Evolutionary conservation across 2,888 invertebrate species (phyloP), one percentile per base, ranked within the genome.

Genomic region (Acheta domesticus): DNA sequence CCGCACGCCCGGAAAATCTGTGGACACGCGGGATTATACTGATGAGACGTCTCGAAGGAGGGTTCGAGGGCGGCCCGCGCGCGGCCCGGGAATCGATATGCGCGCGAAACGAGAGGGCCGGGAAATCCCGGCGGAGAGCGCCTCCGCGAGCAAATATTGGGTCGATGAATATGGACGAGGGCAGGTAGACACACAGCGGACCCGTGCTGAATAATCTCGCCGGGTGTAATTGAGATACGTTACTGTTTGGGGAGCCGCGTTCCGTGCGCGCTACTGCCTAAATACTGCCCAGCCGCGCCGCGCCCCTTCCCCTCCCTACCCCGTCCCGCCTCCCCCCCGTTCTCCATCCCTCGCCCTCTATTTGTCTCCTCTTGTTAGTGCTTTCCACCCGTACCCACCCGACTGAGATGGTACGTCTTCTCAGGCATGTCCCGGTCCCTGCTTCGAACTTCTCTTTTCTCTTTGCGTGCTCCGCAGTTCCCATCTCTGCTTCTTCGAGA

Each of bases 81-180:
- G n/a, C n/a, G 62, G 1, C 62, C 16, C 0, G 4, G 4, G 62
- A 62, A 62, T 62, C 62, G 62, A 62, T n/a, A 62, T 8, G 62
- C 16, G n/a, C 62, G 62, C 62, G n/a, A 62, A 62, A 62, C n/a
- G 62, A 62, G 62, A 62, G 62, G 62, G 16, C 62, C 14, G 36
- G 62, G 62, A 62, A 14, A n/a, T n/a, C 14, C 62, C 12, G 62
- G 14, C n/a, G 62, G n/a, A 14, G 62, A 62, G n/a, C 36, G 36
- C 62, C 62, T 62, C 62, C 62, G 16, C 62, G 62, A 62, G 62
- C 62, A 62, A 62, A 62, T 62, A 62, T 62, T 62, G 62, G 62
- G 62, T 36, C 62, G n/a, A 62, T 62, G 62, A 62, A 62, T 62
- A 62, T 62, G 62, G 62, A 62, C 62, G 62, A 62, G 62, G 62